phyloP scores from a whole-genome alignment of 2,113 vertebrate species.

The Egretta garzetta region DNA sequence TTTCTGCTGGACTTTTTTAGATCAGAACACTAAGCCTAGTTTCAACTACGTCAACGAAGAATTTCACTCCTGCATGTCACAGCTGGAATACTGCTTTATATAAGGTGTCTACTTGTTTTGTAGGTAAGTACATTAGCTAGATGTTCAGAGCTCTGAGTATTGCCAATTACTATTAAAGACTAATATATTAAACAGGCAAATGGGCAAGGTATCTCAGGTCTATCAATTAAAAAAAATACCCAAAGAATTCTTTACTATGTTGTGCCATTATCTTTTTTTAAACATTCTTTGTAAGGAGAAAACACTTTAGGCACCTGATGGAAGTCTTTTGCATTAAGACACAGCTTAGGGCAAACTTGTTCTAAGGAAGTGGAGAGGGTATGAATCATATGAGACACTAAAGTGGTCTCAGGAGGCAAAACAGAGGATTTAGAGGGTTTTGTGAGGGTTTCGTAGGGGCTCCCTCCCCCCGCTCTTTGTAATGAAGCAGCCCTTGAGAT shows the following conservation, averaged over 20 bases:
- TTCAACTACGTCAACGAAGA: not conserved
- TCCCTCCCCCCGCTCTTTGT: not conserved
- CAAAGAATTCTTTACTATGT: not conserved
- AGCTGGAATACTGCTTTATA: not conserved
- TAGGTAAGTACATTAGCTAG: not conserved
- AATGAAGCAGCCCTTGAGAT: conserved; percentile 22
- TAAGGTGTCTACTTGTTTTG: not conserved
- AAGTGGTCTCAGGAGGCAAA: not conserved
- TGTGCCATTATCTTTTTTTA: not conserved
- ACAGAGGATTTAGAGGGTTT: not conserved
- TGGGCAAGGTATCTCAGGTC: not conserved
- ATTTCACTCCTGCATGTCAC: not conserved
- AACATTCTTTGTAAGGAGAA: not conserved
- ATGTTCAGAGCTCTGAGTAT: not conserved
- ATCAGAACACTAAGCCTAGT: not conserved
- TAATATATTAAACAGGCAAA: not conserved
- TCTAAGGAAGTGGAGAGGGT: not conserved
- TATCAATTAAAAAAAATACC: not conserved
- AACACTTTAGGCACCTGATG: not conserved
- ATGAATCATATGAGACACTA: not conserved
- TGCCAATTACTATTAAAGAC: not conserved
- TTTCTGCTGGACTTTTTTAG: not conserved
- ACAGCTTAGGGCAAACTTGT: not conserved
- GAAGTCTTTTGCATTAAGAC: not conserved
- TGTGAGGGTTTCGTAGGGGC: no score